Evolutionary conservation across 2,888 invertebrate species (phyloP), one percentile per base, ranked within the genome.

Genomic region (Eristalinus aeneus): DNA sequence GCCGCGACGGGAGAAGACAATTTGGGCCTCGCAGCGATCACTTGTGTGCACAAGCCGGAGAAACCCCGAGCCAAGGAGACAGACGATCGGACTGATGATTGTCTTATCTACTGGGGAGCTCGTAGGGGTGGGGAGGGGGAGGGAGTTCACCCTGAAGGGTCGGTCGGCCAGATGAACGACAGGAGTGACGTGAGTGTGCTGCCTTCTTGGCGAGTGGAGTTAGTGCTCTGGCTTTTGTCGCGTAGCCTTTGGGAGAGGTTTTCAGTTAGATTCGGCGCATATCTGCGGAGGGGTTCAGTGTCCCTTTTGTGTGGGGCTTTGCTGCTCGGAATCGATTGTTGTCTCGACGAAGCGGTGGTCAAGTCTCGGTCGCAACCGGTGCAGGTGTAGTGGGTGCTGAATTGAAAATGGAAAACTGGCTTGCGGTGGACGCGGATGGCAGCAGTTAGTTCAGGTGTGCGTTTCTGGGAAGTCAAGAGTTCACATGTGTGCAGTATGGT

Each of bases 1-100:
- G 12, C n/a, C 20, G 34, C 1, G n/a, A 20, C 8, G 39, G 0
- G 22, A 39, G 39, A 8, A 54, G 56, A 63, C 71, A 72, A 80
- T 63, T 71, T 58, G 73, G 73, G 22, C 69, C 80, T 76, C 32
- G 69, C 65, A 77, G 85, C 85, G 81, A 86, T 77, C 85, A 86
- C 85, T 86, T 86, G 81, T 77, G 65, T 76, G 65, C 46, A 46
- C 56, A 20, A 58, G 56, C 69, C 34, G 46, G 46, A 46, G 46
- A 46, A 46, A 46, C 46, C 46, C 46, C 46, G 46, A 46, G 16
- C 16, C 27, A 5, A 27, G 16, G 46, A 46, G 46, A 46, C 22
- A 64, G 61, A 36, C 67, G 79, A 73, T 68, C 73, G 36, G 68
- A 61, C 73, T 74, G 63, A 69, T 73, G 73, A 69, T 64, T 61